Conservation (phyloP, 2,113 vertebrate genomes). For the Phodopus roborovskii region DNA sequence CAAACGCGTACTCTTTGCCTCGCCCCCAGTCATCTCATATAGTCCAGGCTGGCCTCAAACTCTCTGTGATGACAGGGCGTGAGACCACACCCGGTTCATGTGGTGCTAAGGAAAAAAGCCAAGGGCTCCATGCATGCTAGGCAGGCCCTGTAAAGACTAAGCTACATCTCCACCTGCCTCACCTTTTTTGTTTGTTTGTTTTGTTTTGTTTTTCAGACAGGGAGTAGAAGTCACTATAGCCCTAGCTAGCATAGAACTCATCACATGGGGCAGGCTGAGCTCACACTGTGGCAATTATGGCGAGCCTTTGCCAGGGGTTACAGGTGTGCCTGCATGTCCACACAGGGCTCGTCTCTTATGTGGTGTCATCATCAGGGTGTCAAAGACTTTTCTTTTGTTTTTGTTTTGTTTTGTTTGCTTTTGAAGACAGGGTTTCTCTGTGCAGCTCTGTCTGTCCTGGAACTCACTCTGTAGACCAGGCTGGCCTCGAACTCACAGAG, state of each 20-base stretch:
- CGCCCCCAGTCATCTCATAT: neutral
- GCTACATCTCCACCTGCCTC: too few species aligned
- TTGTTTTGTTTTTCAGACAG: neutral
- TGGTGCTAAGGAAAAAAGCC: neutral
- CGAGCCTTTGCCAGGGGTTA: neutral
- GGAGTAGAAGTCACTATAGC: neutral
- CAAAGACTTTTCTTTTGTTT: neutral
- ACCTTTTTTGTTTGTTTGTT: too few species aligned
- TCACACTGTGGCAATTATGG: neutral
- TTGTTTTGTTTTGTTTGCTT: neutral
- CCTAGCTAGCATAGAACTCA: neutral
- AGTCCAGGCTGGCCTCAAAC: neutral
- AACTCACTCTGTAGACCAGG: too few species aligned
- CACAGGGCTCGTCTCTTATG: fast-evolving
- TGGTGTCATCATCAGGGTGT: too few species aligned
- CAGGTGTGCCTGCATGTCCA: neutral
- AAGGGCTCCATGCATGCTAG: neutral
- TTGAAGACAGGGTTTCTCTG: too few species aligned
- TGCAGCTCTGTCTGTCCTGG: too few species aligned
- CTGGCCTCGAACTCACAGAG: too few species aligned
- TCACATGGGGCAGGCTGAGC: neutral
- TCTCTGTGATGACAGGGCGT: neutral
- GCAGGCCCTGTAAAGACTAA: too few species aligned
- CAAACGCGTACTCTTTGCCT: neutral
- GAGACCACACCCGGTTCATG: neutral